These are phyloP conservation scores for Drosophila demipolita DNA, from an alignment of 2,888 invertebrate genomes.

Conservation along the genomic window DNA sequence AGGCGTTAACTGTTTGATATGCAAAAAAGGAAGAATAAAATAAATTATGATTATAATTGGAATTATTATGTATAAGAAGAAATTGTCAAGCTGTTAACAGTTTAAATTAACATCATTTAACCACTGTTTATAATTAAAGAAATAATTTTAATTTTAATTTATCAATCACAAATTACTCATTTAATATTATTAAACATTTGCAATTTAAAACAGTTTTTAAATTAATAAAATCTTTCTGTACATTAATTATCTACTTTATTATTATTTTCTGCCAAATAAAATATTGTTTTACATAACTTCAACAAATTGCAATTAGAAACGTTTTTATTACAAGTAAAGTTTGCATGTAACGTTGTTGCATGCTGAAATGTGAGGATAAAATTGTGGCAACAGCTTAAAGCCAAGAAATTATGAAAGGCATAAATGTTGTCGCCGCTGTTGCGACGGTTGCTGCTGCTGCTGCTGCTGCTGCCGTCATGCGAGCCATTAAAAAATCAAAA, in stretches of 20 bases:
- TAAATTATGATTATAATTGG: slow-evolving; percentile 9
- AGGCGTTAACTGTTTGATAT: slow-evolving; percentile 4
- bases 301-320: slow-evolving; percentile 3
- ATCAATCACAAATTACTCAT: not conserved
- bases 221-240: not conserved
- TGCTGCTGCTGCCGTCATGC: slow-evolving; percentile 56
- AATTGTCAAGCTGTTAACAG: not conserved
- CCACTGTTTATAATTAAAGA: not conserved
- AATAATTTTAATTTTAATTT: not conserved
- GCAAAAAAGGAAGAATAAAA: not conserved
- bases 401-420: slow-evolving; percentile 46
- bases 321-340: slow-evolving; percentile 6
- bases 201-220: too few species aligned
- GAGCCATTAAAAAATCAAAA: slow-evolving; percentile 81
- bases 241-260: not conserved
- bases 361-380: slow-evolving; percentile 2
- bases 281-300: not conserved
- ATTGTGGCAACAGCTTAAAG: slow-evolving; percentile 43
- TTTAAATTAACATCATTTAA: not conserved
- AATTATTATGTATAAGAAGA: not conserved
- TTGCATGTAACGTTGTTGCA: slow-evolving; percentile 5
- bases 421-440: slow-evolving; percentile 55
- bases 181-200: not conserved
- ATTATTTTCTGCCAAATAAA: not conserved
- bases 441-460: slow-evolving; percentile 30